A percentile compares a stretch with the other conserved stretches of the same genome.
phyloP scores from a whole-genome alignment of 2,113 vertebrate genomes.

The Noturus placidus region DNA sequence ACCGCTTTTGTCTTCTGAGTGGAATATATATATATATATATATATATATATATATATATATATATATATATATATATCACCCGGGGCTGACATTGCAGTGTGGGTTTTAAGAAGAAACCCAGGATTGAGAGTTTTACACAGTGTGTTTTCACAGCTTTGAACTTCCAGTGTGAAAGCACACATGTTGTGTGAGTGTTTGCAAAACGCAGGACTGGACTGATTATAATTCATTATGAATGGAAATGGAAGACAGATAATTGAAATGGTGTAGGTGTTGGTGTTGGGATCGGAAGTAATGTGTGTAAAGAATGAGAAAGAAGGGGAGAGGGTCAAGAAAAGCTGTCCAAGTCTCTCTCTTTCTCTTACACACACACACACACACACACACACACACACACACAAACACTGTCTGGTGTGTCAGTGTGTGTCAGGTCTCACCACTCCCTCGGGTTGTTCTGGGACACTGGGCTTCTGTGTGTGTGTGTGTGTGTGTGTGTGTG shows the following conservation, averaged over 20 bases:
- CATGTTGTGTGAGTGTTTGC: neutral
- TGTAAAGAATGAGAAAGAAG: neutral
- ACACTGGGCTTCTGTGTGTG: conserved; percentile 40
- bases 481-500: conserved; percentile 37
- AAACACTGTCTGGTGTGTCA: conserved; percentile 40
- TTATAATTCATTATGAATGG: neutral
- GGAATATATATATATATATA: conserved; percentile 56
- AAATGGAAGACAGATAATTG: neutral
- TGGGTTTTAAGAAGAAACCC: neutral
- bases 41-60: conserved; percentile 60
- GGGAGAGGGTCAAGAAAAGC: neutral
- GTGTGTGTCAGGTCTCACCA: conserved; percentile 45
- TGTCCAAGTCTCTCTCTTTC: neutral
- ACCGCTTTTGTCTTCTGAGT: conserved; percentile 41
- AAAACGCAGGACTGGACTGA: neutral
- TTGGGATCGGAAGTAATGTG: neutral
- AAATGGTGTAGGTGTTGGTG: neutral
- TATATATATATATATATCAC: conserved; percentile 60
- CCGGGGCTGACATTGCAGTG: conserved; percentile 67
- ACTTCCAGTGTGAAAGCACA: too few species aligned
- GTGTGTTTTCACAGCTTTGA: neutral
- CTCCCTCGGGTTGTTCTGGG: conserved; percentile 44
- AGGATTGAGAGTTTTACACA: neutral
- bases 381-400: conserved; percentile 9
- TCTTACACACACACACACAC: neutral